Evolutionary conservation across 2,888 invertebrate genomes (phyloP), one percentile per base, ranked within the genome.

Genomic region (Volucella inanis): DNA sequence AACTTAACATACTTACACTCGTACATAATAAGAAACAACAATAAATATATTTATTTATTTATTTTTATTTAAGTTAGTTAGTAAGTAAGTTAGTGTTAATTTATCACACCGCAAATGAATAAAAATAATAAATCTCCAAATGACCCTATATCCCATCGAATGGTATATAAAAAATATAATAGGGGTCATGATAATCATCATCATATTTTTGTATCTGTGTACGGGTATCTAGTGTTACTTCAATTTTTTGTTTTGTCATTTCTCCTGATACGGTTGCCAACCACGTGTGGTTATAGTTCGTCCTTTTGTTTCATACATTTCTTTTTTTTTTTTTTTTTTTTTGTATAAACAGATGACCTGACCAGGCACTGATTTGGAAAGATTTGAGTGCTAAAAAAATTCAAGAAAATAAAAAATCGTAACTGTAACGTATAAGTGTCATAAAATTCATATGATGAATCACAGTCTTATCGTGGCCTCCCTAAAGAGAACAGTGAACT

Each of bases 391-490:
- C 22, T 38, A 41, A 59, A 15, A 31, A 6, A 0, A 31, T 31
- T 18, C 41, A 61, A 61, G 75, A 52, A 75, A 49, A 52, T 14
- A 62, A 72, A 59, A 82, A 22, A 22, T 22, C 4, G 22, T 22
- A 22, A 31, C 31, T 31, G 54, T 71, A 71, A 57, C 72, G 76
- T 81, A 85, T 81, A 81, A 80, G 85, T 85, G 85, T 85, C 81
- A 81, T 81, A 85, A 55, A 79, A 80, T 80, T 80, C 80, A 84
- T 54, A 84, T 84, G 84, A 84, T 84, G 75, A 80, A 84, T 84
- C 84, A 75, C 84, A 85, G 85, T 85, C 77, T 85, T 81, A 81
- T 85, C 85, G 81, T 41, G 38, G 41, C 22, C 81, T 81, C 67
- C 81, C 77, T 76, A 72, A 77, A 81, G 85, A 81, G 80, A 85